These are phyloP conservation scores for Thymelicus lineola DNA, from an alignment of 2,888 invertebrate species.

Conservation along the genomic window DNA sequence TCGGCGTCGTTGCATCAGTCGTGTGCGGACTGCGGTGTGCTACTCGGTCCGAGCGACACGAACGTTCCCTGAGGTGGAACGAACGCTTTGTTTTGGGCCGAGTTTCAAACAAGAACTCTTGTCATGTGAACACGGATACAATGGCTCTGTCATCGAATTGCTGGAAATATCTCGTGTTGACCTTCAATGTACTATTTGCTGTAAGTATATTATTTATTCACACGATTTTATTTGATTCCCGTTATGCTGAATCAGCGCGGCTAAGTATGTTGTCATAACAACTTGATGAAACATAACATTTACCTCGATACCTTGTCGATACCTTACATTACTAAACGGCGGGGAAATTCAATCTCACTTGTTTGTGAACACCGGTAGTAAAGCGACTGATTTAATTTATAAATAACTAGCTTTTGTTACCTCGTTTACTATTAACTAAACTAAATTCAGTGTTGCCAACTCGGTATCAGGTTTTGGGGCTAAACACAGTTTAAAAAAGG, in stretches of 20 bases:
- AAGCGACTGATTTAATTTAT: slow-evolving; percentile 24
- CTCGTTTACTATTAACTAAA: slow-evolving; percentile 41
- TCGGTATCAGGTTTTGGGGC: no score
- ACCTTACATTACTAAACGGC: neutral
- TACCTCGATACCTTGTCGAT: neutral
- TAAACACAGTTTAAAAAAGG: no score
- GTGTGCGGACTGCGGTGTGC: slow-evolving; percentile 44
- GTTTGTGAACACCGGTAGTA: slow-evolving; percentile 8
- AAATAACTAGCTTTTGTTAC: slow-evolving; percentile 38
- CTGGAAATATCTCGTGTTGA: slow-evolving; percentile 81
- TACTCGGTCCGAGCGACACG: slow-evolving; percentile 58
- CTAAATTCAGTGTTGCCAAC: no score
- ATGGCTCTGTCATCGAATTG: slow-evolving; percentile 81
- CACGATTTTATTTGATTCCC: slow-evolving; percentile 47
- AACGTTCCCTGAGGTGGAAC: slow-evolving; percentile 77
- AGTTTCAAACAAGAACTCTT: slow-evolving; percentile 68
- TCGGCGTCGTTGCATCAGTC: slow-evolving; percentile 70
- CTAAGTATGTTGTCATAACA: slow-evolving; percentile 73
- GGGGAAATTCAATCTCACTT: slow-evolving; percentile 16
- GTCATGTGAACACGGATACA: slow-evolving; percentile 74
- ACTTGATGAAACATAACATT: slow-evolving; percentile 50
- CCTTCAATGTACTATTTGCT: slow-evolving; percentile 78
- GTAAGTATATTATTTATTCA: slow-evolving; percentile 67
- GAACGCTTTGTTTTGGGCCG: slow-evolving; percentile 74
- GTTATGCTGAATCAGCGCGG: slow-evolving; percentile 53